Conservation (phyloP, 2,888 invertebrate genomes). For the Tricholauxania praeusta region DNA sequence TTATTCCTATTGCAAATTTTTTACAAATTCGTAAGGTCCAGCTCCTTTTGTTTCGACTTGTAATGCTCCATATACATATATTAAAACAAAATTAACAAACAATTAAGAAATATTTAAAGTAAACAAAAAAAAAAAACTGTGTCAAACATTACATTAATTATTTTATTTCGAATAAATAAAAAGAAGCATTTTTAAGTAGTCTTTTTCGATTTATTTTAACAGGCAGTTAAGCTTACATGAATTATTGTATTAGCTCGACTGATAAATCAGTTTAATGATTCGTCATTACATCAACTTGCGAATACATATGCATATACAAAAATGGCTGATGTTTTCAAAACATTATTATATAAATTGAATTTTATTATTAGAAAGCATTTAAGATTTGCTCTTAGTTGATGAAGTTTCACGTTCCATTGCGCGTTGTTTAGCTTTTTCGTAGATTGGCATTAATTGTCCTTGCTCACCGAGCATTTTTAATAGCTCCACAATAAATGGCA, state of each 20-base stretch:
- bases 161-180: slow-evolving; percentile 40
- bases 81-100: slow-evolving; percentile 34
- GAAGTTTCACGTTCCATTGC: slow-evolving; percentile 76
- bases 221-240: no score
- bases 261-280: no score
- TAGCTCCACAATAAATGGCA: slow-evolving; percentile 95
- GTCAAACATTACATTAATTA: slow-evolving; percentile 47
- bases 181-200: slow-evolving; percentile 27
- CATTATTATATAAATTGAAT: slow-evolving; percentile 1
- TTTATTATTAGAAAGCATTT: slow-evolving; percentile 32
- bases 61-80: background rate
- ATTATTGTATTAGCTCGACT: no score
- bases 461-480: slow-evolving; percentile 92
- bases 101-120: slow-evolving; percentile 37
- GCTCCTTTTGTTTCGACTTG: no score
- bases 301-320: background rate
- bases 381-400: slow-evolving; percentile 63
- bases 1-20: no score
- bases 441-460: slow-evolving; percentile 87
- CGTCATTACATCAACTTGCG: background rate
- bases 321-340: background rate
- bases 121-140: slow-evolving; percentile 33
- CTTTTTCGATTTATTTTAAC: slow-evolving; percentile 7
- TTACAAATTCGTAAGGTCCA: no score
- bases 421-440: slow-evolving; percentile 89